Conservation (phyloP, 2,888 invertebrate genomes). For the Girardia tigrina region DNA sequence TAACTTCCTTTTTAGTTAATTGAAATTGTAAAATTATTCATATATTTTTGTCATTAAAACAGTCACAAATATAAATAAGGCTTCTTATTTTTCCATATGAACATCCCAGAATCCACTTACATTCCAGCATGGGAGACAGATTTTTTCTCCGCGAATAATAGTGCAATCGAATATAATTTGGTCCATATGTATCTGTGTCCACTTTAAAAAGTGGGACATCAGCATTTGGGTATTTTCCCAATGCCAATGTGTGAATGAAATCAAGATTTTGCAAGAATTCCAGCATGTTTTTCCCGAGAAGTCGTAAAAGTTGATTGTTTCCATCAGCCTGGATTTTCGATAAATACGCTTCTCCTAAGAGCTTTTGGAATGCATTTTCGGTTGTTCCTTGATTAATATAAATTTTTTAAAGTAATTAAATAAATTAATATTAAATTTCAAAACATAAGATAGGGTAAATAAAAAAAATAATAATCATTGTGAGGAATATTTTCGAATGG, state of each 20-base stretch:
- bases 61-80: too few relatives aligned
- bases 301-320: conserved; percentile 41
- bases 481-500: too few relatives aligned
- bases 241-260: conserved; percentile 40
- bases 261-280: conserved; percentile 42
- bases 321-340: conserved; percentile 39
- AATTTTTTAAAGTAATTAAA: too few relatives aligned
- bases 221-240: conserved; percentile 40
- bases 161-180: conserved; percentile 41
- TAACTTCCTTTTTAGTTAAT: too few relatives aligned
- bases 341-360: conserved; percentile 41
- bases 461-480: too few relatives aligned
- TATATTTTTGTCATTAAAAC: too few relatives aligned
- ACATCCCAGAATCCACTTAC: too few relatives aligned
- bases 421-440: too few relatives aligned
- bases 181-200: conserved; percentile 40
- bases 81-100: too few relatives aligned
- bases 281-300: conserved; percentile 41
- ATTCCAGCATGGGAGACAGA: conserved; percentile 40
- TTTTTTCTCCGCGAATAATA: conserved; percentile 41
- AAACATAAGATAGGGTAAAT: too few relatives aligned
- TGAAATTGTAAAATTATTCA: too few relatives aligned
- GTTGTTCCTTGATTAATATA: too few relatives aligned
- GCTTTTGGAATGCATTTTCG: conserved; percentile 39
- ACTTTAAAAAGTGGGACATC: conserved; percentile 42